phyloP scores from a whole-genome alignment of 1,140 invertebrate genomes.

The Tetramorium parvispinum region DNA sequence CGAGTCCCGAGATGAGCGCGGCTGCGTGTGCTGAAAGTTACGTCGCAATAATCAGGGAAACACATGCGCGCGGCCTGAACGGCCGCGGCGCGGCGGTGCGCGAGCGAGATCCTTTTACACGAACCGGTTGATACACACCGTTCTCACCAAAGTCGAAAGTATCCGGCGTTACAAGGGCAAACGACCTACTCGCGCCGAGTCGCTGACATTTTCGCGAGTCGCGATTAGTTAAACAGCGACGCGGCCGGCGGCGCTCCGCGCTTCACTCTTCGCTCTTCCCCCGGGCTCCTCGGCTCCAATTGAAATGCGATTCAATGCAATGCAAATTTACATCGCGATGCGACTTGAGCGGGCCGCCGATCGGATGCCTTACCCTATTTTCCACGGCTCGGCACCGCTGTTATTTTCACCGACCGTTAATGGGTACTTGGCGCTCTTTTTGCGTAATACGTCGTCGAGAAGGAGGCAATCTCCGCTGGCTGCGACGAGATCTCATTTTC shows the following conservation, averaged over 20 bases:
- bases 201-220: slow-evolving; percentile 76
- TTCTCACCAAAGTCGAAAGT: slow-evolving; percentile 77
- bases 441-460: slow-evolving; percentile 4
- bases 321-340: slow-evolving; percentile 18
- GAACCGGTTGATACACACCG: slow-evolving; percentile 59
- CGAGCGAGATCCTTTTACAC: slow-evolving; percentile 47
- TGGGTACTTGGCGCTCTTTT: not conserved
- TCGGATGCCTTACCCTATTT: slow-evolving; percentile 4
- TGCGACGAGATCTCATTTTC: slow-evolving; percentile 20
- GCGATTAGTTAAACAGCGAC: slow-evolving; percentile 8
- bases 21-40: not conserved
- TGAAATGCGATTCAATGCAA: not conserved
- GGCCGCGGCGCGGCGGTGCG: slow-evolving; percentile 2
- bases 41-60: slow-evolving; percentile 50
- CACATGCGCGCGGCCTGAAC: not conserved
- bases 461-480: not conserved
- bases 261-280: too few relatives aligned
- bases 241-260: not conserved
- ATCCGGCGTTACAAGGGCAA: slow-evolving; percentile 75
- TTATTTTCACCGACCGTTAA: slow-evolving; percentile 38
- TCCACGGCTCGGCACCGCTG: not conserved
- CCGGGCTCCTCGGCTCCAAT: not conserved
- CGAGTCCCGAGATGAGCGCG: not conserved
- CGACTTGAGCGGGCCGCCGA: not conserved
- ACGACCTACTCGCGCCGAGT: slow-evolving; percentile 72